Evolutionary conservation across 2,888 invertebrate species (phyloP), one percentile per base, ranked within the genome.

Genomic region (Drosophila pseudotakahashii): DNA sequence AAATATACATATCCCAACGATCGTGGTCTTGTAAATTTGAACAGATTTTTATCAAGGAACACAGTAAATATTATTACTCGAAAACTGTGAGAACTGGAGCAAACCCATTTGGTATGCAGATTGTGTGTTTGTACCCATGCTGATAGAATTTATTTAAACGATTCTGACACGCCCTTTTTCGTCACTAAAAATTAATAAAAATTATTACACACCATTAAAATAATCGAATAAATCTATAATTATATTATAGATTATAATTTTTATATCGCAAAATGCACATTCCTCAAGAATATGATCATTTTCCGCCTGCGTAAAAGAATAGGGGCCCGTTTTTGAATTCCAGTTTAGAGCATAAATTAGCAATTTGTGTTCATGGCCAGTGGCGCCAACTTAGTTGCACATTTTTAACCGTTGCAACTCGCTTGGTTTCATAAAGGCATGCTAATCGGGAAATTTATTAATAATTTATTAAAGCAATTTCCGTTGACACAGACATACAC

Each of bases 381-480:
- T 44, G 72, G 54, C 71, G 52, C 57, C 55, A 30, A 55, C 23
- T 41, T 52, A 41, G 32, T 23, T 32, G 32, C 44, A 41, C 48
- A 26, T 13, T 44, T 34, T 37, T 16, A 50, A 52, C 68, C 63
- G 62, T 63, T 63, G 41, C 37, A 41, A 16, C 34, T 44, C 5
- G 42, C 36, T 45, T 50, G 42, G 36, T 41, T 53, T 37, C 39
- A 62, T 41, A 48, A 48, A 68, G 7, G 67, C 70, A 79, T 79
- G 79, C 77, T 77, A 86, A 88, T 88, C 73, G 70, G 74, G 62
- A 70, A 76, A 68, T 78, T 81, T 81, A 87, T 85, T 76, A 85
- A 85, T 82, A 61, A 82, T 77, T 88, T 82, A 88, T 82, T 82
- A 79, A 85, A 74, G 69, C 88, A 82, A 88, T 82, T 86, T 88